Evolutionary conservation across 2,888 invertebrate genomes (phyloP), one percentile per base, ranked within the genome.

Genomic region (Cryptocephalus primarius): DNA sequence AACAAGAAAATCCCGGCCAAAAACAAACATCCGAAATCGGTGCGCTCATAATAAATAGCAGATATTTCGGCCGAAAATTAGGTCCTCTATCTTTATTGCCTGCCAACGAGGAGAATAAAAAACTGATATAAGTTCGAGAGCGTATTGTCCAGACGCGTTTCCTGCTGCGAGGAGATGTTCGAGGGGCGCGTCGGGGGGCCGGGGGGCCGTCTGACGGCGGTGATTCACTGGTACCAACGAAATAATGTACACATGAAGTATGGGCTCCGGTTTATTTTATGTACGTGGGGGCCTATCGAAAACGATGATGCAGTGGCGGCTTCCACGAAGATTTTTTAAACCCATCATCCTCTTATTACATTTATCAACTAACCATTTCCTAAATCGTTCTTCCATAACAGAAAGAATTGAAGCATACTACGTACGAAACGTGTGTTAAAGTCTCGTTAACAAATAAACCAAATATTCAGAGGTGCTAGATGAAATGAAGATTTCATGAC

Each of bases 31-130:
- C n/a, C 36, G 4, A 36, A 36, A 36, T 36, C 12, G 36, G 36
- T 36, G 12, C 36, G n/a, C 36, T 42, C 12, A 50, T 62, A 63
- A 67, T 66, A 67, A 67, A 67, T 66, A 62, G 62, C 60, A 61
- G 57, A 65, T 63, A 66, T 65, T 63, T 66, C 65, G 61, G 55
- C 57, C 60, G 63, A 64, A 68, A 68, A 68, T 68, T 68, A 67
- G 68, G 66, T 65, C 62, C 65, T 66, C 61, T 63, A 63, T 67
- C 63, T 67, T 67, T 67, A 67, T 66, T 63, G 66, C 64, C 66
- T 66, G 66, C 64, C 65, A 66, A 66, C 65, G 59, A 60, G 64
- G 60, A 60, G 61, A 60, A 66, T 63, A 66, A 67, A 67, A 66
- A 64, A 65, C 61, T 59, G 63, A 64, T 65, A 64, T 63, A 62